A percentile compares a stretch with the other conserved stretches of the same genome.
These are phyloP conservation scores for Ornithoptera alexandrae DNA, from an alignment of 2,888 invertebrate genomes.

Conservation along the genomic window DNA sequence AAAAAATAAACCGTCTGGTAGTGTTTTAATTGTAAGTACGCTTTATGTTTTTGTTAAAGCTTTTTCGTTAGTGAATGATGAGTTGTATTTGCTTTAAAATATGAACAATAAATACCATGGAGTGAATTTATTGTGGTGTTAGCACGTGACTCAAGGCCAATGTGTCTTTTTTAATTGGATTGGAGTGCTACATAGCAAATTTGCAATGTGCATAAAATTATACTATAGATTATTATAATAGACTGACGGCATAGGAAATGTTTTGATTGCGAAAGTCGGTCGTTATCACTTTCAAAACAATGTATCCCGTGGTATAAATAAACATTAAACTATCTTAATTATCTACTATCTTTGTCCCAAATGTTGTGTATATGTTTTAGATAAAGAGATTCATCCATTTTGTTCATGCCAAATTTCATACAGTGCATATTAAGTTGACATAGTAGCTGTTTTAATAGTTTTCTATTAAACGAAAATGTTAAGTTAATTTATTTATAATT, in stretches of 20 bases:
- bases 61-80: slow-evolving; percentile 23
- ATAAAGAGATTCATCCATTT: slow-evolving; percentile 17
- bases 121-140: slow-evolving; percentile 54
- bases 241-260: slow-evolving; percentile 32
- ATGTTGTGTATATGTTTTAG: slow-evolving; percentile 8
- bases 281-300: slow-evolving; percentile 45
- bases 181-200: slow-evolving; percentile 30
- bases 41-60: slow-evolving; percentile 10
- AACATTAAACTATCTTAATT: slow-evolving; percentile 25
- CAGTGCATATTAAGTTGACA: neutral
- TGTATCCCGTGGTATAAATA: slow-evolving; percentile 28
- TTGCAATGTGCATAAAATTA: slow-evolving; percentile 24
- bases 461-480: no score
- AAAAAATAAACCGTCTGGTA: slow-evolving; percentile 14
- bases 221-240: slow-evolving; percentile 12
- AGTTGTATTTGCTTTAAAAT: slow-evolving; percentile 40
- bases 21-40: slow-evolving; percentile 21
- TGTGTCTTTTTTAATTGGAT: slow-evolving; percentile 43
- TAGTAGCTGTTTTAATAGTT: no score
- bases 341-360: slow-evolving; percentile 22
- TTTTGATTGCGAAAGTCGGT: slow-evolving; percentile 52
- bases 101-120: slow-evolving; percentile 35
- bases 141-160: slow-evolving; percentile 63
- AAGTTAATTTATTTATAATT: no score
- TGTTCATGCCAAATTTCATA: slow-evolving; percentile 1